phyloP scores from a whole-genome alignment of 2,797 vertebrate genomes.

The Tauraco hartlaubi region DNA sequence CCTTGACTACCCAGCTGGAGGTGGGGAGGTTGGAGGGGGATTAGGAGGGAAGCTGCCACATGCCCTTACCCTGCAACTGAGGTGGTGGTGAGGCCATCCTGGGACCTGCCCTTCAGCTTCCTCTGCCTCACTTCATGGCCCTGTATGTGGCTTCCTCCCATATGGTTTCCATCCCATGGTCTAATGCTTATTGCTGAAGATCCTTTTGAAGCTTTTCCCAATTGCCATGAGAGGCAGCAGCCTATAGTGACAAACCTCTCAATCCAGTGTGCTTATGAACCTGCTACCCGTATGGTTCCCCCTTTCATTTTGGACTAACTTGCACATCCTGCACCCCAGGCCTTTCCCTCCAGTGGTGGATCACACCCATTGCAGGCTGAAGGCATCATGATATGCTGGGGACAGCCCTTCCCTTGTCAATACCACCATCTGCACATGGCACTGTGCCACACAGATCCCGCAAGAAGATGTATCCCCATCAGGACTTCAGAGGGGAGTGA shows the following conservation, averaged over 20 bases:
- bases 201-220: neutral
- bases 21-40: neutral
- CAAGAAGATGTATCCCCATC: neutral
- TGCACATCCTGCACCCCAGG: neutral
- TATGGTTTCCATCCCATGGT: neutral
- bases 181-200: neutral
- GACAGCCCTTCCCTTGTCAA: neutral
- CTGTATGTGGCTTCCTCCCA: neutral
- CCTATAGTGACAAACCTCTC: neutral
- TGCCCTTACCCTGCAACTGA: neutral
- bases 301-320: neutral
- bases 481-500: neutral
- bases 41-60: neutral
- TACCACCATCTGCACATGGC: neutral
- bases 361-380: neutral
- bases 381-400: neutral
- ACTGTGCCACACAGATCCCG: accelerated
- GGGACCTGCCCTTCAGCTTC: neutral
- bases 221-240: neutral
- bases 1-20: neutral
- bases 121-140: neutral
- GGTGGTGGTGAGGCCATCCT: neutral
- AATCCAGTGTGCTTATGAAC: neutral
- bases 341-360: neutral
- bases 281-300: neutral